Evolutionary conservation across 2,113 vertebrate genomes (phyloP).

Genomic region (Pachyramphus minor): DNA sequence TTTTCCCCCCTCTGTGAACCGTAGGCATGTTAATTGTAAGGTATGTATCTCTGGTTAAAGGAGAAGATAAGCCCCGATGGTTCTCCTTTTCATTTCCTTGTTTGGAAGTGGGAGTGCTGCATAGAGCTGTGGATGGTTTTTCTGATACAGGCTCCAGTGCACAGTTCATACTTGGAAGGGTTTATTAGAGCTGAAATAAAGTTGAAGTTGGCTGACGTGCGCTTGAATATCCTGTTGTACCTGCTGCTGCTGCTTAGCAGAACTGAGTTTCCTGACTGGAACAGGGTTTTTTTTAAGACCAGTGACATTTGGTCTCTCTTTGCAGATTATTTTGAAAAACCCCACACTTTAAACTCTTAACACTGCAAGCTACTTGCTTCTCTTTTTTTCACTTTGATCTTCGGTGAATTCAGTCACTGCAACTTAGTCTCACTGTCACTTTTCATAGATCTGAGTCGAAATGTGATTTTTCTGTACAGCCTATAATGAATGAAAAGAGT

Average conservation of each 20-base stretch:
- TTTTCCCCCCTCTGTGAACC: not conserved
- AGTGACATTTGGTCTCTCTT: not conserved
- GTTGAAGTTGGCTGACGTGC: not conserved
- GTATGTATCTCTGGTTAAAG: not conserved
- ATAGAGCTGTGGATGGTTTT: not conserved
- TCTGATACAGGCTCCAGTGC: not conserved
- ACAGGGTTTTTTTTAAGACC: not conserved
- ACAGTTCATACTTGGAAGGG: rapidly evolving
- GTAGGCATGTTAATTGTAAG: not conserved
- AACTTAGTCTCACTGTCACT: not conserved
- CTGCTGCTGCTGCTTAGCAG: not conserved
- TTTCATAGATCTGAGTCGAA: not conserved
- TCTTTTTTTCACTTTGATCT: not conserved
- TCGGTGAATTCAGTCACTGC: not conserved
- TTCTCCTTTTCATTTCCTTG: not conserved
- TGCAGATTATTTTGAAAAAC: not conserved
- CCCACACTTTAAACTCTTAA: not conserved
- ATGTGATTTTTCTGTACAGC: not conserved
- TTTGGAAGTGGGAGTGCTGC: not conserved
- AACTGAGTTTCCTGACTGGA: not conserved
- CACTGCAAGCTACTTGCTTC: not conserved
- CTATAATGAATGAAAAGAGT: not conserved
- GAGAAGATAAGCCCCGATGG: not conserved
- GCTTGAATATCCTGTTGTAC: not conserved
- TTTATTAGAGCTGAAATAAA: not conserved